Evolutionary conservation across 2,797 vertebrate genomes (phyloP).

Genomic region (Knipowitschia caucasica): DNA sequence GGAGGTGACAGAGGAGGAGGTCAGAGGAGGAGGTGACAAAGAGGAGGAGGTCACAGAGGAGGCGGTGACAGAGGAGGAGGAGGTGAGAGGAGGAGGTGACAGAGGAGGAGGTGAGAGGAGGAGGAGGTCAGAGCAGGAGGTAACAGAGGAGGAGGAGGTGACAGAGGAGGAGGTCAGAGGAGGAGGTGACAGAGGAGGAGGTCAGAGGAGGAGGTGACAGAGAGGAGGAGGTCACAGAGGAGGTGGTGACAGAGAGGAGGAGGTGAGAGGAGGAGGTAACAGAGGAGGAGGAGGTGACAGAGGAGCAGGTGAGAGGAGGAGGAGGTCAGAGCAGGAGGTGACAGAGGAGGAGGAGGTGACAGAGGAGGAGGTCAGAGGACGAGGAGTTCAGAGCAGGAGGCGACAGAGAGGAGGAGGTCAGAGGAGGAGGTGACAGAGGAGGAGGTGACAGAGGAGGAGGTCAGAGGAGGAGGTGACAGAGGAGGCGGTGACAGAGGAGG

Average conservation of each 20-base stretch:
- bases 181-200: background rate
- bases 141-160: background rate
- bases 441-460: constrained; percentile 69
- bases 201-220: no score
- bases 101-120: constrained; percentile 61
- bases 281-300: background rate
- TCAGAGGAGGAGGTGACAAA: no score
- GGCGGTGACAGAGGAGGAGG: constrained; percentile 69
- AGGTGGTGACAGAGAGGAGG: constrained; percentile 90
- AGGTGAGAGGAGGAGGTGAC: background rate
- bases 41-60: background rate
- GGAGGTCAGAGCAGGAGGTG: no score
- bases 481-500: constrained; percentile 61
- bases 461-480: background rate
- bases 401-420: no score
- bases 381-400: background rate
- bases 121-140: no score
- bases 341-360: background rate
- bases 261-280: constrained; percentile 55
- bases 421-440: background rate
- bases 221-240: background rate
- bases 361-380: background rate
- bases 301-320: no score
- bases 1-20: constrained; percentile 76
- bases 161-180: background rate